Evolutionary conservation across 2,113 vertebrate species (phyloP).

Genomic region (Bos javanicus): DNA sequence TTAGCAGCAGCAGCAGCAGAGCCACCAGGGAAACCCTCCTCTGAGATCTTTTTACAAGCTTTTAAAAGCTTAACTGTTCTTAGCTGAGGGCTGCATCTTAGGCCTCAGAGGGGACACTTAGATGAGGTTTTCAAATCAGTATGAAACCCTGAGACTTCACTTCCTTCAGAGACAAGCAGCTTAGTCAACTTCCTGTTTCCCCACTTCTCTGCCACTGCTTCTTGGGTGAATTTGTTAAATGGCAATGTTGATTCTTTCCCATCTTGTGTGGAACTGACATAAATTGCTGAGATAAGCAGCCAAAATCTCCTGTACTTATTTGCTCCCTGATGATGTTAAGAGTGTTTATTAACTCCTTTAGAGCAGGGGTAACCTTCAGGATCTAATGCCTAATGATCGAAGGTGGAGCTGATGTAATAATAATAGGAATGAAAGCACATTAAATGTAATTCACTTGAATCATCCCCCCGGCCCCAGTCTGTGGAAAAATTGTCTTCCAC

Average conservation of each 20-base stretch:
- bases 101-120: neutral
- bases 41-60: neutral
- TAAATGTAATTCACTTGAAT: neutral
- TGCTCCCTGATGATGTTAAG: neutral
- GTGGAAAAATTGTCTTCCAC: neutral
- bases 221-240: neutral
- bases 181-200: neutral
- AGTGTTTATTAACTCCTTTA: neutral
- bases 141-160: neutral
- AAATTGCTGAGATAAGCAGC: neutral
- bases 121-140: neutral
- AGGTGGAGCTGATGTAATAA: neutral
- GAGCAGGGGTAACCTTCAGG: neutral
- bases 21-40: neutral
- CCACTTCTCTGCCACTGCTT: neutral
- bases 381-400: neutral
- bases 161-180: neutral
- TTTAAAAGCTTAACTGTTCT: neutral
- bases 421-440: neutral
- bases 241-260: neutral
- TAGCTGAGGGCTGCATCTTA: neutral
- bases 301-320: neutral
- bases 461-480: neutral
- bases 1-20: neutral
- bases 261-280: neutral